Base-by-base conservation (phyloP, 2,113 vertebrate genomes). In the Hydrochoerus hydrochaeris region DNA sequence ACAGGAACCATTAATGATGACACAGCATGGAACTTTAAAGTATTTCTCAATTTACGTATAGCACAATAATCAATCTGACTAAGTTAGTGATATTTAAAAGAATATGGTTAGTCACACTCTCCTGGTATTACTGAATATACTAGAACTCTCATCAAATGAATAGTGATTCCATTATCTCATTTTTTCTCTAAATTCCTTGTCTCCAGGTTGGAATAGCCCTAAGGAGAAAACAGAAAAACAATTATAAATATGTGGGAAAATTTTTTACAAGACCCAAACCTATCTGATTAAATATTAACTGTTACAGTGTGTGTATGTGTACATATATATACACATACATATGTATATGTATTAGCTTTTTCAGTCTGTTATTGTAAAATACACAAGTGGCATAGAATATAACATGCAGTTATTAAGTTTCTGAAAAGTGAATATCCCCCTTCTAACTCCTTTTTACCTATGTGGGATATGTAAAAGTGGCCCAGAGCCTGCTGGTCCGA, bases 191-290 rank as follows among this genome's bases (percentile, higher is more conserved):
- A 22, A 99, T 30, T 62, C 95, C 99, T 98, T 99, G 98, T 98
- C 99, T 99, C 99, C 99, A 99, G 67, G 97, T 97, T 57, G 99
- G 99, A 81, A 99, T 91, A 94, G 99, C 99, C 98, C 99, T 99
- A 97, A 58, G 92, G 87, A 97, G 77, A 91, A 96, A 97, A 96
- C 71, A 95, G n/a, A 83, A 90, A 35, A 60, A n/a, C 71, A 46
- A 52, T 95, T 86, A 71, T 67, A 90, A 92, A 77, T 46, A 96
- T 8, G 57, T 62, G n/a, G 49, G 73, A 69, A 90, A 75, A 49
- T 6, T 71, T 65, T 84, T 81, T 35, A 19, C 8, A 84, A 71
- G 83, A 86, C 30, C 46, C 62, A 91, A 71, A 41, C 44, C 46
- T 75, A 91, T 57, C 0, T 65, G 16, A 92, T 93, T 93, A 93